Evolutionary conservation across 2,888 invertebrate genomes (phyloP), one percentile per base, ranked within the genome.

Genomic region (Spodoptera picta): DNA sequence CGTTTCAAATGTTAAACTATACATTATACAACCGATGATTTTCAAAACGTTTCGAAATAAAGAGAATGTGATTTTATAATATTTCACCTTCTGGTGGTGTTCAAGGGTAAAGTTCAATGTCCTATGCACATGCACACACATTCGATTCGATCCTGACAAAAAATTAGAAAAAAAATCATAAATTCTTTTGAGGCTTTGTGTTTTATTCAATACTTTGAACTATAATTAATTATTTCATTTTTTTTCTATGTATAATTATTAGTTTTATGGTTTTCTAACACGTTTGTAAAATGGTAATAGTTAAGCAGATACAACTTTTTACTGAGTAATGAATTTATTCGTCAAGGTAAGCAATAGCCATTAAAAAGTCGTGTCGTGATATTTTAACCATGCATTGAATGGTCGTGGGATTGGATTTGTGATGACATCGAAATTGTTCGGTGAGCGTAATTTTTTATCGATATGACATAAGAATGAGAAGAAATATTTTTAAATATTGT

Each of bases 1-100:
- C 47, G 45, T 44, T 12, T 10, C 19, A 12, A 41, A 46, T 51
- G 51, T 24, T 14, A 54, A 47, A 53, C 56, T 49, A 75, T 43
- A 65, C 72, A 59, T 53, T 49, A 75, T 43, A 65, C 72, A 59
- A 56, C 43, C 19, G 19, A 44, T 44, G 42, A 49, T 71, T 71
- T 72, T 64, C 48, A 53, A 70, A 70, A 57, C 27, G 43, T 60
- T 70, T 55, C 48, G 48, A 60, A 58, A 72, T 12, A 52, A 74
- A 65, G 19, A 60, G 57, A 60, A 71, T 14, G 27, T 54, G 14
- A 2, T 14, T 64, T 56, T 50, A 47, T 12, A 45, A 0, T 44
- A 53, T 59, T 70, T 62, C 14, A 36, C 46, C 2, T 31, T 44
- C 41, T 56, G 43, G 55, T 45, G 14, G 9, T 44, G 31, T 4